A percentile compares a stretch with the other conserved stretches of the same genome.
Conservation (phyloP, 2,797 vertebrate species). For the Xiphophorus birchmanni region DNA sequence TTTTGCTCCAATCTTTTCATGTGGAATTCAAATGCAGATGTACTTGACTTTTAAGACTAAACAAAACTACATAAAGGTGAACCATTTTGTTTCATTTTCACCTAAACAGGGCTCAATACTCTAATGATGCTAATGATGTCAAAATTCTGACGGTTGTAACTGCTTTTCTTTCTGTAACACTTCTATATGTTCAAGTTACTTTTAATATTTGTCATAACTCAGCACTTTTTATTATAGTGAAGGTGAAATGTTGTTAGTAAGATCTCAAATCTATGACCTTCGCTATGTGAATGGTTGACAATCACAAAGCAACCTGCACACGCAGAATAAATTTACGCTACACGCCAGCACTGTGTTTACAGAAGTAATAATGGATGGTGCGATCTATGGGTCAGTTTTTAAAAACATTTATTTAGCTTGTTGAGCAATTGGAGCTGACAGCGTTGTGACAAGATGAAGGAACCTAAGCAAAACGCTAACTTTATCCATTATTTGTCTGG, state of each 20-base stretch:
- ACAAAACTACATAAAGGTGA: not conserved
- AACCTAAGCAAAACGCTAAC: too few species aligned
- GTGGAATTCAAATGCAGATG: not conserved
- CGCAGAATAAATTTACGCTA: too few species aligned
- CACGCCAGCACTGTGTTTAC: too few species aligned
- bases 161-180: not conserved
- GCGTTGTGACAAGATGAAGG: too few species aligned
- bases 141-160: not conserved
- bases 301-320: too few species aligned
- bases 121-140: not conserved
- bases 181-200: not conserved
- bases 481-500: too few species aligned
- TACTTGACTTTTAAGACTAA: not conserved
- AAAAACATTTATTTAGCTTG: too few species aligned
- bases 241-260: not conserved
- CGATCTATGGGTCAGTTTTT: too few species aligned
- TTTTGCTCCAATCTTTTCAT: too few species aligned
- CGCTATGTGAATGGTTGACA: too few species aligned
- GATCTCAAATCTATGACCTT: not conserved
- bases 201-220: not conserved
- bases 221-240: not conserved
- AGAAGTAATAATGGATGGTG: too few species aligned
- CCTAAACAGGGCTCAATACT: not conserved
- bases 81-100: not conserved
- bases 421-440: too few species aligned